Evolutionary conservation across 2,888 invertebrate species (phyloP), one percentile per base, ranked within the genome.

Genomic region (Caenorhabditis zanzibari): DNA sequence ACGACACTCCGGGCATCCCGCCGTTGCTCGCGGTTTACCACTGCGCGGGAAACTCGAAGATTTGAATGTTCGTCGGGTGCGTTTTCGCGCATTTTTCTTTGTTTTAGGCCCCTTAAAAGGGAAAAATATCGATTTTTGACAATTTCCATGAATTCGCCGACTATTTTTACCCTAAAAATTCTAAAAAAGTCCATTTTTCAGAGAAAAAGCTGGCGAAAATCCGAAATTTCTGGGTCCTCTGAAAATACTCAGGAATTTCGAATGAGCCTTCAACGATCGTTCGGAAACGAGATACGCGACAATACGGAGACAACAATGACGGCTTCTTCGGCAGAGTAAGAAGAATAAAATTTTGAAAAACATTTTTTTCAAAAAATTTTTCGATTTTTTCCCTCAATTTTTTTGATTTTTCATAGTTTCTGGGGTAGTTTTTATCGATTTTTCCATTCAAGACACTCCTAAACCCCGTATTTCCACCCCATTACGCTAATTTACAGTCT

Each of bases 241-340:
- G 28, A 58, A n/a, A 32, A 32, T 28, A n/a, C 6, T 3, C 3
- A 52, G n/a, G 22, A 4, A 19, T 54, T 26, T 12, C 72, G 35
- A 82, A 82, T 82, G 82, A 82, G 76, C 76, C 38, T 38, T 38
- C 59, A 66, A 22, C 69, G 82, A 61, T 41, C 68, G 32, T 82
- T 82, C 49, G 82, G 82, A 28, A 77, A 59, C 58, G 82, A 77
- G 10, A 76, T 82, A 10, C 38, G 10, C n/a, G 77, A 59, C 22
- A 82, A 82, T 56, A 72, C 26, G 49, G 52, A 24, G 4, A 22
- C 38, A 24, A 14, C 12, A 12, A 54, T 26, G 54, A 54, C 54
- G 2, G 73, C 73, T 16, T 74, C 69, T 14, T 52, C 68, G 16
- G 19, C 64, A 16, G 81, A 75, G 81, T 82, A 32, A 41, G 75